These are phyloP conservation scores for Smittia aterrima DNA, from an alignment of 2,888 invertebrate species.

Conservation along the genomic window DNA sequence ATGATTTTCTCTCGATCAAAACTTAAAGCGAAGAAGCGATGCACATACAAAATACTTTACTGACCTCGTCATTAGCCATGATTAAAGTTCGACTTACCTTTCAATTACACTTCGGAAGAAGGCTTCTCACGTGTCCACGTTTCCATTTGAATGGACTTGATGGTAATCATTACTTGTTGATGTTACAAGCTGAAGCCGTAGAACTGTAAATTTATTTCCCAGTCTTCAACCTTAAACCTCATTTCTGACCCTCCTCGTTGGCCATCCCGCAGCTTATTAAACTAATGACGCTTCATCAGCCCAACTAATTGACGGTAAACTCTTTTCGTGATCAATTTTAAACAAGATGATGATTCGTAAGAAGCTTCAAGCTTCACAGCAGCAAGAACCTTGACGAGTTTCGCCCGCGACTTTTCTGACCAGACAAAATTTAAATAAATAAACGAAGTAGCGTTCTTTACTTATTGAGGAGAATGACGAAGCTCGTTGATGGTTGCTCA, in stretches of 20 bases:
- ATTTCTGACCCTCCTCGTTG: too few relatives aligned
- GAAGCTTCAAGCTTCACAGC: neutral
- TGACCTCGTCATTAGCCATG: neutral
- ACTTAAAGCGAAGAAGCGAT: neutral
- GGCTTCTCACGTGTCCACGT: neutral
- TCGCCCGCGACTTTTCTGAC: neutral
- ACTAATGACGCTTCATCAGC: neutral
- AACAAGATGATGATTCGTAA: neutral
- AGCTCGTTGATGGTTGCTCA: neutral
- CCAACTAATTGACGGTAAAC: constrained; percentile 9
- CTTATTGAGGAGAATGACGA: neutral
- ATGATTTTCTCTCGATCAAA: too few relatives aligned
- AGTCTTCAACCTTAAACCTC: too few relatives aligned
- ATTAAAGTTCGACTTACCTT: neutral
- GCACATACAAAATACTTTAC: neutral
- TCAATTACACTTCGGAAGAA: neutral
- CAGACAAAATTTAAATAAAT: neutral
- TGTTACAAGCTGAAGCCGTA: neutral
- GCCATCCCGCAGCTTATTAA: neutral
- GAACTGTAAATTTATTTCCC: neutral
- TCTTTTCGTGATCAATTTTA: neutral
- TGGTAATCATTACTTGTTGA: neutral
- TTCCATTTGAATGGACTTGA: neutral
- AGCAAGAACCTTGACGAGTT: neutral
- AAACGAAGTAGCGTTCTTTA: neutral